phyloP scores from a whole-genome alignment of 2,113 vertebrate genomes.

The human region GRCh38 chr3:4189501-4190000 shows the following conservation, averaged over 20 bases:
- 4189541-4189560: background rate
- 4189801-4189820: background rate
- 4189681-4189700: background rate
- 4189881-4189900: constrained; percentile 23
- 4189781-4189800: background rate
- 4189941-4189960: background rate
- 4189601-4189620: background rate
- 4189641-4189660: background rate
- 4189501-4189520: background rate
- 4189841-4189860: background rate
- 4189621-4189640: background rate
- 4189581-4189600: background rate
- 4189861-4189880: constrained; percentile 20
- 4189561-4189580: background rate
- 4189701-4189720: background rate
- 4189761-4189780: background rate
- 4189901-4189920: background rate
- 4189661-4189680: background rate
- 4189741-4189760: background rate
- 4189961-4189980: background rate
- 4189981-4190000: background rate
- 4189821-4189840: background rate
- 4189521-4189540: background rate
- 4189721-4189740: background rate
- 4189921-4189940: constrained; percentile 44